Base-by-base conservation (phyloP, 1,140 invertebrate species). In the Diachasmimorpha longicaudata region DNA sequence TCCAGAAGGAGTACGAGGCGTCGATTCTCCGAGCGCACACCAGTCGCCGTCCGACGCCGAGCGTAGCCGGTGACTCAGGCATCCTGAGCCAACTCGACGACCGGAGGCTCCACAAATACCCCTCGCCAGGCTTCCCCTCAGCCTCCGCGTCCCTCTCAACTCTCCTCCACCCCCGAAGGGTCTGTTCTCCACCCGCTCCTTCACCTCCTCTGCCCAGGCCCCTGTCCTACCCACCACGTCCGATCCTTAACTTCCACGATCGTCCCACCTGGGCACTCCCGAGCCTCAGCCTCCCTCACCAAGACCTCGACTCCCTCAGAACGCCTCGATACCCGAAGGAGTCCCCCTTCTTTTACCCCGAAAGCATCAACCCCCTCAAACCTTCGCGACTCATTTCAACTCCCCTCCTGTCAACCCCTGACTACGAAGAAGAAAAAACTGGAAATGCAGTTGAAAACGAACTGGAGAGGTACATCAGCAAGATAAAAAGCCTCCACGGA, bases 1-100 rank as follows among this genome's bases (percentile, higher is more conserved):
- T 63, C 3, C 80, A 89, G 88, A 88, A 86, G 78, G 84, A 88
- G 37, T 88, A 88, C 36, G 87, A 89, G 67, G 70, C 81, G n/a
- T 83, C 86, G 70, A 52, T 88, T 39, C 74, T 82, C n/a, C 77
- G 77, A 19, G 66, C 77, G 0, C 78, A 84, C 5, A 82, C 79
- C 0, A 80, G 75, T 36, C 78, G 78, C n/a, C 63, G 31, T 1
- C 74, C 66, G 5, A 70, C 77, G 19, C 77, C 74, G 55, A 83
- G 80, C 52, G 55, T 75, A 8, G 77, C 79, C 19, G 82, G 80
- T 0, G 83, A 86, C 25, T 85, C 82, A 44, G 83, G 84, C 5
- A 71, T 71, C 13, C 79, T 74, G 0, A 86, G 82, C 79, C 85
- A 86, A 69, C 79, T 79, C 9, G 81, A 85, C 3, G 77, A 79